Base-by-base conservation (phyloP, 2,113 vertebrate species). In the Australoheros scitulus region DNA sequence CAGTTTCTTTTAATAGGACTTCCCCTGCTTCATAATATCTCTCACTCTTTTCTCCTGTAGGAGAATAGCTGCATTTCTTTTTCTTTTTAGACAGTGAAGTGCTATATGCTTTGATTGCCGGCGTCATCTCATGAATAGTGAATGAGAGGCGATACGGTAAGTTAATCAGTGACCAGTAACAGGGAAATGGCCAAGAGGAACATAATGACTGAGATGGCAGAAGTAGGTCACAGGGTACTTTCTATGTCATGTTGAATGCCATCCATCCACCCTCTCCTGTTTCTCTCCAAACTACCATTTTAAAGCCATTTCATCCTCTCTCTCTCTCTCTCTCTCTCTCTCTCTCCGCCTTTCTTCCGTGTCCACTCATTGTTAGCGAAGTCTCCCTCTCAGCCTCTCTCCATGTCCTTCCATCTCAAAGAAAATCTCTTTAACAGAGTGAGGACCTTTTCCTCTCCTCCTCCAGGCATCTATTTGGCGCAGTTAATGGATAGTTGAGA, bases 401-500 rank as follows among this genome's bases (percentile, higher is more conserved):
- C 20, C 50, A 20, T 47, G 55, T 86, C 86, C 64, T 36, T 80
- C 79, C 78, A 79, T 91, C 87, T 68, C 88, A 81, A 75, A 88
- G 90, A 87, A 92, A 93, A 92, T 91, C 90, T 89, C 88, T 89
- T 91, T 88, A 88, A 88, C 81, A 87, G 83, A 86, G 85, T 43
- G 70, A 89, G 61, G 84, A 85, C 90, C 83, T 89, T 87, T 91
- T 82, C 82, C 84, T 87, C 80, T 86, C 80, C 79, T 92, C 88
- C 91, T 90, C 32, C 77, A 87, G 93, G 92, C 94, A 79, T 91
- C 82, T 90, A 83, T 91, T 90, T 86, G 89, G 84, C 61, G 77
- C 92, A 86, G 84, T 87, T 95, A 94, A 93, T 94, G 91, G 91
- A 91, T 85, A 65, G 88, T 75, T 89, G 87, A 90, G 90, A 92